Base-by-base conservation (phyloP, 2,888 invertebrate species). In the Congeria kusceri region DNA sequence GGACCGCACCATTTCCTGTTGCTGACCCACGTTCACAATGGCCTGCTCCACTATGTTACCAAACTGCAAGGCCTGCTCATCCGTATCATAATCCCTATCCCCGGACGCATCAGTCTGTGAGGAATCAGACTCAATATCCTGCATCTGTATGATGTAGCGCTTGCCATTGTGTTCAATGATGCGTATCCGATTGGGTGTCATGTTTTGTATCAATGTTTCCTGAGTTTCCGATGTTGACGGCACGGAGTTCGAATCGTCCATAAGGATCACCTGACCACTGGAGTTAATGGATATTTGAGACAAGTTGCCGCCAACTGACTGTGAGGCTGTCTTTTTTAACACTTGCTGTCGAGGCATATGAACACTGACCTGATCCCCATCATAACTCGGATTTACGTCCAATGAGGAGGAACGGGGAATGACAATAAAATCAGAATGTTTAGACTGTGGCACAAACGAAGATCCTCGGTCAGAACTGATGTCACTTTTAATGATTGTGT, bases 101-200 rank as follows among this genome's bases (percentile, higher is more conserved):
- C 53, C 53, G 11, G 53, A 53, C 1, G 20, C 53, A 9, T 53
- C 53, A n/a, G 53, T 53, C 23, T 53, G 20, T n/a, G 53, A 53
- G 25, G 53, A 53, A 25, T 53, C 25, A 15, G 53, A 53, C 53
- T 53, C 53, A 4, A 53, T 53, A 9, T 65, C 67, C 23, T 68
- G 69, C 28, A 76, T 63, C 11, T 77, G 79, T 23, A 86, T 58
- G 46, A 82, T 77, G 63, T 80, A 85, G 23, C 80, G 66, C 39
- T 85, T 83, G 11, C 86, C 86, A 13, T 75, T 67, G 23, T 80
- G 79, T 32, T 86, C 84, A 29, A 86, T 85, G 11, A 86, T 64
- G 25, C 64, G 63, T 18, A 64, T 29, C 23, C 64, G 32, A 23
- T 23, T 39, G n/a, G 20, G 53, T 23, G 23, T 25, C 20, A 53